Conservation (phyloP, 2,888 invertebrate species). For the Argyresthia goedartella region DNA sequence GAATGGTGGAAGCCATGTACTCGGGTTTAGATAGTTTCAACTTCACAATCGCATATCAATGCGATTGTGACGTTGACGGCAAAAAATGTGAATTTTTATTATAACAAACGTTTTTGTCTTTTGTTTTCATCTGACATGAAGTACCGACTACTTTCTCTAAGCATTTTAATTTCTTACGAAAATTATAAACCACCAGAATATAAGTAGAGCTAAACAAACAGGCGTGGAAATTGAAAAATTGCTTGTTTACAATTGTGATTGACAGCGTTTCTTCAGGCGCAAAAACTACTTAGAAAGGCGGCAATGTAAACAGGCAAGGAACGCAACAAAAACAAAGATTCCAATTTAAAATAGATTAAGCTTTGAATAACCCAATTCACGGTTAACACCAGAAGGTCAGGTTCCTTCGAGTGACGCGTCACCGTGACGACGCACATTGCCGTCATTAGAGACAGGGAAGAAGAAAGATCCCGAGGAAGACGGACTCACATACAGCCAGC, state of each 20-base stretch:
- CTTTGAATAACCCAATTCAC: slow-evolving; percentile 43
- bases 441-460: slow-evolving; percentile 51
- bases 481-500: slow-evolving; percentile 52
- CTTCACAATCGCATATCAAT: background rate
- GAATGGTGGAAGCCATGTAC: background rate
- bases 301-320: slow-evolving; percentile 7
- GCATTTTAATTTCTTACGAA: no score
- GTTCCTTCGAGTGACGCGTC: slow-evolving; percentile 46
- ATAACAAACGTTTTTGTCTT: no score
- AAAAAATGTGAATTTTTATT: background rate
- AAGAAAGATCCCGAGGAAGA: slow-evolving; percentile 38
- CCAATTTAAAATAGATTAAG: slow-evolving; percentile 53
- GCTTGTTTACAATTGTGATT: background rate
- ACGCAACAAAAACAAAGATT: slow-evolving; percentile 22
- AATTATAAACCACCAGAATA: background rate
- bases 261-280: background rate
- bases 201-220: background rate
- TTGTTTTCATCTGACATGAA: no score
- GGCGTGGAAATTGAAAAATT: no score
- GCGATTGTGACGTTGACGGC: background rate
- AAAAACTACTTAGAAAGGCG: background rate
- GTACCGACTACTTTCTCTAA: no score
- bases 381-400: slow-evolving; percentile 54
- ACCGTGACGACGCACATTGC: slow-evolving; percentile 52
- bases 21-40: background rate